Evolutionary conservation across 2,888 invertebrate genomes (phyloP).

Genomic region (Cepaea hortensis): DNA sequence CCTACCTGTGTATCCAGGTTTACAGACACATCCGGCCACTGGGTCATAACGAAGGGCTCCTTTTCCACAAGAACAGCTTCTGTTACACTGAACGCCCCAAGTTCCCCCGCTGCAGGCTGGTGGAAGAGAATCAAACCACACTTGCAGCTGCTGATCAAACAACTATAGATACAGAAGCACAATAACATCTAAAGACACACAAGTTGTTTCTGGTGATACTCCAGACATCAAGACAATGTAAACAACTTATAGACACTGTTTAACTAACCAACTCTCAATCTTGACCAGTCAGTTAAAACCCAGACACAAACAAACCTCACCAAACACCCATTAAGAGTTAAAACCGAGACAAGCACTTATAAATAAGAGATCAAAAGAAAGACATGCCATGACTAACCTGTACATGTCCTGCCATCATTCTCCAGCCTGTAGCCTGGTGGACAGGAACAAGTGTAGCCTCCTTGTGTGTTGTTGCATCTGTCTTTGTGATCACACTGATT

Average conservation of each 20-base stretch:
- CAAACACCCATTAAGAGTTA: too few relatives aligned
- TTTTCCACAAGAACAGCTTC: constrained; percentile 15
- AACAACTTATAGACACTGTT: too few relatives aligned
- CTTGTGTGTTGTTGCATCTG: constrained; percentile 46
- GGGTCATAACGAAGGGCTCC: constrained; percentile 9
- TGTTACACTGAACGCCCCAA: constrained; percentile 31
- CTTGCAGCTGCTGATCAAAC: neutral
- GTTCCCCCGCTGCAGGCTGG: constrained; percentile 30
- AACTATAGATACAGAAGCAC: neutral
- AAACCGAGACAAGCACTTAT: too few relatives aligned
- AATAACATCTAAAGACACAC: too few relatives aligned
- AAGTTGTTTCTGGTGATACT: too few relatives aligned
- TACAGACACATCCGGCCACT: constrained; percentile 16
- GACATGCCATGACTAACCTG: constrained; percentile 35
- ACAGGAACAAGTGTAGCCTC: constrained; percentile 48
- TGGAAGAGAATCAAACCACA: neutral
- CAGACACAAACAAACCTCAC: too few relatives aligned
- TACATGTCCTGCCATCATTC: constrained; percentile 49
- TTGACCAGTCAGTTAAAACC: too few relatives aligned
- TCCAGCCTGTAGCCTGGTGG: constrained; percentile 41
- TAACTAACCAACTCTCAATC: too few relatives aligned
- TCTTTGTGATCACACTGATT: constrained; percentile 25
- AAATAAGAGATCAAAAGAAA: too few relatives aligned
- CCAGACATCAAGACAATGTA: too few relatives aligned
- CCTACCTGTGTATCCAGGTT: constrained; percentile 32